A percentile compares a stretch with the other conserved stretches of the same genome.
These are phyloP conservation scores for Intellagama lesueurii DNA, from an alignment of 2,797 vertebrate genomes.

Conservation along the genomic window DNA sequence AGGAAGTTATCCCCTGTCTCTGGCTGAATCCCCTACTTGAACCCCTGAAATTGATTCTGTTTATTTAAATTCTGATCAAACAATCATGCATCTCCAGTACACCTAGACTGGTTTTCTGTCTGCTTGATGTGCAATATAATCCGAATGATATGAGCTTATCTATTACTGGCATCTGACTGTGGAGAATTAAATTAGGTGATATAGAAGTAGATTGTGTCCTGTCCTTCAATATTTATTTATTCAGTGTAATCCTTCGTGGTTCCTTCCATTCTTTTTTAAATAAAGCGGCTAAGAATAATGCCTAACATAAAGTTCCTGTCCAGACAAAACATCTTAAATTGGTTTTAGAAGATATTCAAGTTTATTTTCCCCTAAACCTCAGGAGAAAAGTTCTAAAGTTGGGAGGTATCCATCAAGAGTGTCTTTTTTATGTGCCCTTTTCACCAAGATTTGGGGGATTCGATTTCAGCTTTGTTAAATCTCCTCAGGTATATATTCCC, in stretches of 20 bases:
- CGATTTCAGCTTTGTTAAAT: not conserved
- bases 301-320: not conserved
- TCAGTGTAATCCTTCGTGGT: not conserved
- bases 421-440: not conserved
- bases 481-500: not conserved
- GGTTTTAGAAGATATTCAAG: not conserved
- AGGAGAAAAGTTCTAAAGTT: not conserved
- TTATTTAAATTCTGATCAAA: not conserved
- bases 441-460: not conserved
- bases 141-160: not conserved
- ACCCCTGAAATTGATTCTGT: not conserved
- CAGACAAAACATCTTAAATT: not conserved
- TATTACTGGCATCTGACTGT: not conserved
- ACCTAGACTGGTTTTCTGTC: not conserved
- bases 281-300: not conserved
- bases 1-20: not conserved
- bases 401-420: not conserved
- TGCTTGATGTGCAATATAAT: not conserved
- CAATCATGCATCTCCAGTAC: not conserved
- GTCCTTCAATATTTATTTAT: not conserved
- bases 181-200: slow-evolving; percentile 3
- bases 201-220: not conserved
- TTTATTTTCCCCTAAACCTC: not conserved
- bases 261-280: not conserved
- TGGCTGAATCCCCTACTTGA: too few species aligned